Evolutionary conservation across 2,797 vertebrate species (phyloP), one percentile per base, ranked within the genome.

Genomic region (Notolabrus celidotus): DNA sequence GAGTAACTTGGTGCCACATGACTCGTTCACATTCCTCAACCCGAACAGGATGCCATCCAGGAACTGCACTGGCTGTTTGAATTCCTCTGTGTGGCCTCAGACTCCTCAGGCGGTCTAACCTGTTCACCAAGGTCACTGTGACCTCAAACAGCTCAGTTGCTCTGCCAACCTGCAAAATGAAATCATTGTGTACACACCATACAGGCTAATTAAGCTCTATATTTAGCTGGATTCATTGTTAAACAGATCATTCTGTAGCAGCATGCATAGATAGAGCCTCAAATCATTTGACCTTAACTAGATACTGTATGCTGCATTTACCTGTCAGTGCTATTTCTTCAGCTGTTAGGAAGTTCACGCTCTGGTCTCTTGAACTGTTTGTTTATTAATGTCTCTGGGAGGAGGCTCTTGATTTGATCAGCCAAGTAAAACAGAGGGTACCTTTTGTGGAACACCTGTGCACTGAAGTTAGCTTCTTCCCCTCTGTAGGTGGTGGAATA

Each of bases 1-100:
- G 2, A 19, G 20, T 51, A 4, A 49, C n/a, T 15, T 2, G 15
- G 23, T 46, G 47, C 12, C 53, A 36, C 16, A 17, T 75, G 65
- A 71, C 43, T 19, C 7, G 0, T 20, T 65, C 67, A 66, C 66
- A 68, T 84, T 82, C 76, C 61, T 78, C 46, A 5, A 4, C 25
- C 15, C 20, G 39, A 86, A 77, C 90, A 86, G 92, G 92, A 93
- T 79, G 58, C 51, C 17, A 73, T 73, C 38, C 89, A 89, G 92
- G 92, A 92, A 86, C 29, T 79, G 46, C 41, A 1, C 20, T 22
- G 1, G 0, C 50, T 45, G 50, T n/a, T 62, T 31, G 25, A n/a
- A 51, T 71, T 83, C 39, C 54, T 58, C n/a, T 33, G 38, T 45
- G 22, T 14, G 14, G 16, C 17, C 23, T 31, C 31, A 8, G 5